Evolutionary conservation across 2,797 vertebrate species (phyloP).

Genomic region (Chaetodon trifasciatus): DNA sequence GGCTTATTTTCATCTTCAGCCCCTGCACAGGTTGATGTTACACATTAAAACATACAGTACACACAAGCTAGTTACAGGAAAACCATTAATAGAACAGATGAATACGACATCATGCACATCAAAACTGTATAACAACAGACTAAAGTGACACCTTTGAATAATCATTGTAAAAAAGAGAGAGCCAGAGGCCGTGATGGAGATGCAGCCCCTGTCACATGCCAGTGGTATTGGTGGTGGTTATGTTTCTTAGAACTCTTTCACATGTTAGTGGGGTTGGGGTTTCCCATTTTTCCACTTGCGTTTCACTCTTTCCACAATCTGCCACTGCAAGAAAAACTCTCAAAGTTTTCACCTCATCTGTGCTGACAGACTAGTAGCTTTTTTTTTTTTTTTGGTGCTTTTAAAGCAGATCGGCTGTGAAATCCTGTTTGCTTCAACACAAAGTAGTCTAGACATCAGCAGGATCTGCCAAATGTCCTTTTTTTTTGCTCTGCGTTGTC

Average conservation of each 20-base stretch:
- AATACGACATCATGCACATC: neutral
- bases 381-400: neutral
- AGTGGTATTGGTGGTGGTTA: slow-evolving; percentile 38
- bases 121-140: neutral
- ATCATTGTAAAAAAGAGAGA: neutral
- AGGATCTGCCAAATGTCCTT: too few relatives aligned
- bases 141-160: neutral
- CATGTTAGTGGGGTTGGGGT: slow-evolving; percentile 25
- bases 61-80: neutral
- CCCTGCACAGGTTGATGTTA: neutral
- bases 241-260: slow-evolving; percentile 26
- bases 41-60: neutral
- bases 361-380: neutral
- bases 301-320: slow-evolving; percentile 39
- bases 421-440: neutral
- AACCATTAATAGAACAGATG: neutral
- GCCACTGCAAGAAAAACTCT: slow-evolving; percentile 6
- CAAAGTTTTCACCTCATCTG: slow-evolving; percentile 15
- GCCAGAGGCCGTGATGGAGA: neutral
- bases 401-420: neutral
- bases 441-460: neutral
- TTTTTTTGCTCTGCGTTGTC: neutral
- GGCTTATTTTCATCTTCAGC: too few relatives aligned
- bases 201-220: slow-evolving; percentile 4
- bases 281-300: slow-evolving; percentile 40